Conservation (phyloP, 1,140 invertebrate genomes). For the Lanistes nyassanus region DNA sequence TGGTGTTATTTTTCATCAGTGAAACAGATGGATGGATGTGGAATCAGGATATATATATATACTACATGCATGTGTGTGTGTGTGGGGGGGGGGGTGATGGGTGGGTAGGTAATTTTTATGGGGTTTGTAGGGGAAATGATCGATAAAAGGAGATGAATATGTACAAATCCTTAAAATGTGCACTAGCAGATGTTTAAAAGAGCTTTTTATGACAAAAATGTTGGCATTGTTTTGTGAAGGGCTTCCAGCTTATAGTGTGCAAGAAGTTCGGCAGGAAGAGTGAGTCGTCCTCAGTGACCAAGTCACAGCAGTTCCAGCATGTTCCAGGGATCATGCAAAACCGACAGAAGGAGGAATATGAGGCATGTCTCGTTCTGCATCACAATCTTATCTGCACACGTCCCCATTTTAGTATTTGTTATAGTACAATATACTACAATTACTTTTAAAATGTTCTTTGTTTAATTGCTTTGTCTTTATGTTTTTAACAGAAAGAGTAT, state of each 20-base stretch:
- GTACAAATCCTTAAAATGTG: too few species aligned
- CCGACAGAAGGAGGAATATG: conserved; percentile 33
- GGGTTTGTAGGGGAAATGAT: too few species aligned
- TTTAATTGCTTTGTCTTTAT: background rate
- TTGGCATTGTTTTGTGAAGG: conserved; percentile 70
- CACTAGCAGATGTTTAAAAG: background rate
- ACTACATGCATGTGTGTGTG: background rate
- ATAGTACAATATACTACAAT: background rate
- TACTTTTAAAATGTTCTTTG: background rate
- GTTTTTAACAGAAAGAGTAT: conserved; percentile 56
- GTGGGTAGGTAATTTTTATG: too few species aligned
- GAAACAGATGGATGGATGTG: too few species aligned
- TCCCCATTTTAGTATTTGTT: background rate
- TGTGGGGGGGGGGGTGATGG: background rate
- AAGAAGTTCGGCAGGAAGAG: conserved; percentile 52
- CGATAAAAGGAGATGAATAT: too few species aligned
- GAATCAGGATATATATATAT: too few species aligned
- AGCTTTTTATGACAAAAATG: background rate
- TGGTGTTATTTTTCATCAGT: too few species aligned
- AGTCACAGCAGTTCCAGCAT: conserved; percentile 37
- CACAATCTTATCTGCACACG: background rate
- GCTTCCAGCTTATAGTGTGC: conserved; percentile 81
- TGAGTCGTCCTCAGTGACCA: conserved; percentile 36
- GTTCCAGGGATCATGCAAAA: conserved; percentile 34
- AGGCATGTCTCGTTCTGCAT: conserved; percentile 23